Conservation (phyloP, 2,888 invertebrate species). For the Gymnocheta viridis region DNA sequence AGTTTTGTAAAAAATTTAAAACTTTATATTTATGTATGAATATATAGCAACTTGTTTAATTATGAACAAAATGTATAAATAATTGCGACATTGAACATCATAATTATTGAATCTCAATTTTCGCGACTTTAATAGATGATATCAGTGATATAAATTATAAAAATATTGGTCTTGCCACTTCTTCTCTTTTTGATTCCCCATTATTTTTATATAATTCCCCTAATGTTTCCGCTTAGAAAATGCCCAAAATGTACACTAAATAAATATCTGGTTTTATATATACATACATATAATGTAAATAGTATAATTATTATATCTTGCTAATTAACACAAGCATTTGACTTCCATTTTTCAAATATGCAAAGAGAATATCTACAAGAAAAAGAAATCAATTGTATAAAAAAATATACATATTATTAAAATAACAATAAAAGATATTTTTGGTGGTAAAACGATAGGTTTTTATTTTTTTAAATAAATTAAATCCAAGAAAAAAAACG, state of each 20-base stretch:
- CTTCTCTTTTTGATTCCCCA: background rate
- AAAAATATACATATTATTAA: background rate
- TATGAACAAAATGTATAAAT: too few species aligned
- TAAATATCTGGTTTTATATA: background rate
- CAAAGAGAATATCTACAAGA: constrained; percentile 57
- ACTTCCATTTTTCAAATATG: constrained; percentile 68
- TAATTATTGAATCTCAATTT: background rate
- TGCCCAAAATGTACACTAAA: background rate
- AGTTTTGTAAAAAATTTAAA: too few species aligned
- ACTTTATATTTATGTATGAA: too few species aligned
- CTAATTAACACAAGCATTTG: constrained; percentile 57
- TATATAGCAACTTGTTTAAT: too few species aligned
- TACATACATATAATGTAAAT: constrained; percentile 40
- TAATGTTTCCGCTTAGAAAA: constrained; percentile 12
- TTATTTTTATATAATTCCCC: background rate
- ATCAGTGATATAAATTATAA: background rate
- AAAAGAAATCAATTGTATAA: background rate
- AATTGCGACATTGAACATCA: too few species aligned
- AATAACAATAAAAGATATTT: constrained; percentile 19
- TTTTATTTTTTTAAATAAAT: constrained; percentile 25
- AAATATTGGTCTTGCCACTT: too few species aligned
- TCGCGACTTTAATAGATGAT: background rate
- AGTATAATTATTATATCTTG: constrained; percentile 6
- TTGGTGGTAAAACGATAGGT: constrained; percentile 49
- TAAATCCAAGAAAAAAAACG: background rate